Base-by-base conservation (phyloP, 2,113 vertebrate species). In the Eulacestoma nigropectus region DNA sequence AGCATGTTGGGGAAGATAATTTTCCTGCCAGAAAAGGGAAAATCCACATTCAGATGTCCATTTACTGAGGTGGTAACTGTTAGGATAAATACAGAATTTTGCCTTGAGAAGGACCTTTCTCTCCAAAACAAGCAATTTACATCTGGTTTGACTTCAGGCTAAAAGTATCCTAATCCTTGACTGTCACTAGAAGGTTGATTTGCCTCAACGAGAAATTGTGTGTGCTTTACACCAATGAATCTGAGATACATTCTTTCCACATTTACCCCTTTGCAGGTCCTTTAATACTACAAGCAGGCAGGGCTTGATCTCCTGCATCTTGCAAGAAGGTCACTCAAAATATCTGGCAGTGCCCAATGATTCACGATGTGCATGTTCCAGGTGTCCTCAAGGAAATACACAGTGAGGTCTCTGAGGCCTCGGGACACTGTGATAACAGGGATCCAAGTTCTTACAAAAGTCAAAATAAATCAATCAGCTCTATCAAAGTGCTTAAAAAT, bases 61-160 rank as follows among this genome's bases (percentile, higher is more conserved):
- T 68, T 77, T 70, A 60, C 19, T 57, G 42, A 63, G 88, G 78
- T 62, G 50, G 53, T 83, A 86, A 79, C 83, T 89, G 52, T 65
- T 72, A 96, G 46, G 17, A 72, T 62, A 95, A 96, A 89, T 57
- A 92, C 15, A 41, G 32, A 95, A 32, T 64, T 72, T 95, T 94
- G 74, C 85, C 63, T 87, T 69, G 6, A 75, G 87, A 81, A 88
- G 63, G n/a, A 30, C 14, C 21, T 52, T 85, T 89, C 62, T 59
- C 50, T 87, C 57, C 89, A 88, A 87, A 95, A 76, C 23, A 95
- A 81, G 53, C 26, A 93, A 57, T 74, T 87, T 92, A 80, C 20
- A 53, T 63, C 16, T 72, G 65, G 20, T 62, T 70, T 42, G 69
- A 49, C 77, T 91, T 86, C 79, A 85, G 64, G 39, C 37, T 82